Evolutionary conservation across 2,888 invertebrate species (phyloP), one percentile per base, ranked within the genome.

Genomic region (Drosophila fulvimacula): DNA sequence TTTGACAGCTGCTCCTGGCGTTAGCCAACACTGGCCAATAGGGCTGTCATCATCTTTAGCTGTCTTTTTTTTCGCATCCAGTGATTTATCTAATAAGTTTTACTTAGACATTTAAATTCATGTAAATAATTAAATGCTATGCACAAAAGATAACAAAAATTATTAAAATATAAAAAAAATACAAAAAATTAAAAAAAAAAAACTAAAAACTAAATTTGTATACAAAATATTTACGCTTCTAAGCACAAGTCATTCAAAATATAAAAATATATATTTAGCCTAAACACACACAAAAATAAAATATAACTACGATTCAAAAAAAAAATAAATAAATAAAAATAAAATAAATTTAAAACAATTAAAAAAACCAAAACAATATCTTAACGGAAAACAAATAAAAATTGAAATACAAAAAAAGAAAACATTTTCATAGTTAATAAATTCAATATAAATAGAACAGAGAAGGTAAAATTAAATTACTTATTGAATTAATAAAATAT

Each of bases 1-100:
- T 13, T 3, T 10, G 34, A 13, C n/a, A 11, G 13, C 15, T 13
- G 17, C 59, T 48, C 34, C 17, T 39, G 62, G 24, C 52, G 46
- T 46, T 42, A 24, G 13, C 39, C 57, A 44, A 58, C 61, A 68
- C 74, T 59, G 30, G 30, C 30, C 1, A 30, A 30, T 7, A n/a
- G n/a, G 6, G 52, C 44, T 19, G 27, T 13, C 6, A 17, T 24
- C 36, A 34, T 42, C 34, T 39, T 57, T 58, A 24, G 11, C 60
- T 39, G 46, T 60, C 53, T 58, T 70, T 80, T 51, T 36, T 76
- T 81, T 81, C 72, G 82, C 84, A 88, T 89, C 90, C 91, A 90
- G 91, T 91, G 91, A 91, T 91, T 90, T 82, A 90, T 73, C 62
- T 70, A 64, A 87, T 91, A 91, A 89, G 91, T 89, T 87, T 69